Evolutionary conservation across 37 sponge, comb jelly and placozoan species (phyloP).

Genomic region (Aplysina aerophoba): DNA sequence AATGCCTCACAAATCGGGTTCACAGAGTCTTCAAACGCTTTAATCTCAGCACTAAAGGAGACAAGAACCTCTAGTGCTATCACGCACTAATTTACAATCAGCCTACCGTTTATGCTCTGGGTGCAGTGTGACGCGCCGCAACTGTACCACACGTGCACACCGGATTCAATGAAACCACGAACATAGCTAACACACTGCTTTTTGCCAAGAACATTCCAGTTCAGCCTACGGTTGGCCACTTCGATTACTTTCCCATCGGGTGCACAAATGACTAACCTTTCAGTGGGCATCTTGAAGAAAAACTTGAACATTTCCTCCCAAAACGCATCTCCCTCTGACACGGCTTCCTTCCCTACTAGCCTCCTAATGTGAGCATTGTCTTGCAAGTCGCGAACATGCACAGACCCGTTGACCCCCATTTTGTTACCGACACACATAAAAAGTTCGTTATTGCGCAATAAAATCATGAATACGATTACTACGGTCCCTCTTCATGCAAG

Average conservation of each 20-base stretch:
- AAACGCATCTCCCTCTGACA: constrained; percentile 53
- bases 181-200: background rate
- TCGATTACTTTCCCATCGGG: background rate
- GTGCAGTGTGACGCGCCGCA: too few relatives aligned
- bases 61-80: too few relatives aligned
- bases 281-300: constrained; percentile 45
- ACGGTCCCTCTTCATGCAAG: constrained; percentile 28
- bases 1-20: constrained; percentile 49
- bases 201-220: background rate
- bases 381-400: constrained; percentile 45
- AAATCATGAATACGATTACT: background rate
- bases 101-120: too few relatives aligned
- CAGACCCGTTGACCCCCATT: constrained; percentile 69
- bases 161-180: background rate
- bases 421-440: background rate
- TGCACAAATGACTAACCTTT: constrained; percentile 19
- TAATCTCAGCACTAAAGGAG: constrained; percentile 47
- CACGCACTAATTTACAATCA: too few relatives aligned
- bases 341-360: constrained; percentile 54
- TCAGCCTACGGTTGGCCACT: background rate
- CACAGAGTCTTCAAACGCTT: constrained; percentile 50
- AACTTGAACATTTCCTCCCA: constrained; percentile 79
- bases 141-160: background rate
- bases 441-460: background rate
- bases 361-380: constrained; percentile 54